A percentile compares a stretch with the other conserved stretches of the same genome.
Conservation (phyloP, 1,140 invertebrate genomes). For the Pentalonia nigronervosa region DNA sequence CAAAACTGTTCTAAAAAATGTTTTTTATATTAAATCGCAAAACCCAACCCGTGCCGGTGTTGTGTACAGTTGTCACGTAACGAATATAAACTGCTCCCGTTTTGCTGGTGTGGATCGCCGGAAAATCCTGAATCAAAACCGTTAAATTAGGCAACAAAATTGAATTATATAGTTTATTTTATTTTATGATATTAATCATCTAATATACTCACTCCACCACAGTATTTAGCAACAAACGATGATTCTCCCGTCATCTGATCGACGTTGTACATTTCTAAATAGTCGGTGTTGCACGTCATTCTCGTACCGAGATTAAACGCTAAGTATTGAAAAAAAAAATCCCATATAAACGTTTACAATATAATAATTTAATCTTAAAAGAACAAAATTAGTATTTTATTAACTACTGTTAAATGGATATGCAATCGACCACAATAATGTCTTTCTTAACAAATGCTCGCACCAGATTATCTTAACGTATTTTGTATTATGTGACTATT, state of each 20-base stretch:
- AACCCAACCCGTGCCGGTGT: not conserved
- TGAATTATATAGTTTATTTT: not conserved
- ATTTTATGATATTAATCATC: not conserved
- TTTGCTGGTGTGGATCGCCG: not conserved
- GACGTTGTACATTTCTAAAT: slow-evolving; percentile 21
- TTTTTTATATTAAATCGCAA: not conserved
- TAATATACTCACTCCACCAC: not conserved
- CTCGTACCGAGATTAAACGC: not conserved
- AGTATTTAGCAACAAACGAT: slow-evolving; percentile 45
- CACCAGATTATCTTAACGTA: no score
- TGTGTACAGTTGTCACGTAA: not conserved
- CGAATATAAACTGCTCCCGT: slow-evolving; percentile 22
- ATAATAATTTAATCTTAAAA: no score
- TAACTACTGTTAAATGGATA: no score
- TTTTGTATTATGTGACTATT: no score
- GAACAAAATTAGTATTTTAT: no score
- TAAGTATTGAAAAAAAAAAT: not conserved
- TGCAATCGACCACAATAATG: no score
- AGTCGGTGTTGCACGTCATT: not conserved
- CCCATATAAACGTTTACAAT: not conserved
- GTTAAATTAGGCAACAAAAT: not conserved
- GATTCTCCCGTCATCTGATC: not conserved
- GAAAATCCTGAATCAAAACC: not conserved
- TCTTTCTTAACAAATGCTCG: no score
- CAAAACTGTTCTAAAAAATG: no score